Evolutionary conservation across 1,140 invertebrate genomes (phyloP), one percentile per base, ranked within the genome.

Genomic region (Ostrea denselamellosa): DNA sequence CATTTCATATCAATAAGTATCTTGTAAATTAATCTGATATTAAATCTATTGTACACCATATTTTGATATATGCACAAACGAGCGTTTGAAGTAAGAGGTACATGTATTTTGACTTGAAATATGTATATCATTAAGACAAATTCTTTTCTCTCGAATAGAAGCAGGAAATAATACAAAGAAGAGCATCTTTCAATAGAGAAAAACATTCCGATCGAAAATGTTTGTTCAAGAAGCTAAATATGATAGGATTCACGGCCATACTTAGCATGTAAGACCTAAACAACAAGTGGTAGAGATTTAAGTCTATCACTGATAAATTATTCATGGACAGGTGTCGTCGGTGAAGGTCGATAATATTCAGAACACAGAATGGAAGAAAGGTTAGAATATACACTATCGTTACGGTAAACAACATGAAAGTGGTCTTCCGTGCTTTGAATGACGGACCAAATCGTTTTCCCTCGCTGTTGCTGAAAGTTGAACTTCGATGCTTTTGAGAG

Each of bases 371-470:
- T 2, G 92, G 92, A 25, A 93, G 56, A 62, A 92, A 93, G 22
- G 92, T 91, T 19, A 93, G 68, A 22, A 93, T 90, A 77, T 91
- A 93, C n/a, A 90, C 90, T 56, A 92, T 62, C 0, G 92, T 92
- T 0, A 93, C 92, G 3, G 90, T 90, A 58, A 93, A 92, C 22
- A 93, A 65, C 56, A 92, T 91, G 8, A 90, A 90, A 12, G 92
- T 92, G 7, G 92, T 93, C 65, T 90, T 90, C 7, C 92, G 89
- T 9, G 83, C 65, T 28, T 85, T 77, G 52, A 86, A 89, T 2
- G 62, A 52, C 22, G 54, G 81, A 52, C 87, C 87, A 51, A 83
- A 52, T 8, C 68, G 62, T 85, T 81, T 44, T 7, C 44, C 56
- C n/a, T 54, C 82, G 22, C 82, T 77, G 28, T 77, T 77, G 28